Conservation (phyloP, 37 sponge, comb jelly and placozoan genomes). For the Crambe crambe region DNA sequence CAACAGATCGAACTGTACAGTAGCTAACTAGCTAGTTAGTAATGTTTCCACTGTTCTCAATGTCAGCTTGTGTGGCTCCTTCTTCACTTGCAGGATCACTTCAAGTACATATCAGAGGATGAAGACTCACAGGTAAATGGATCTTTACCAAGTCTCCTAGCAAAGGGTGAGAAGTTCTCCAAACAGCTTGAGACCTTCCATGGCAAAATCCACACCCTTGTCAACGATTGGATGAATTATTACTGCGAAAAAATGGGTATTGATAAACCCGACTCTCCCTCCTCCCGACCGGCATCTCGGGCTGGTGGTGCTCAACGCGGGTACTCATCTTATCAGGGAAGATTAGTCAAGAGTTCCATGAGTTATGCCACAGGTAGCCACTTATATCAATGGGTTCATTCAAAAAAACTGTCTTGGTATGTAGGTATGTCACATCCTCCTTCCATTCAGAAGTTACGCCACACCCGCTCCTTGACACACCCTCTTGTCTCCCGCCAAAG, state of each 20-base stretch:
- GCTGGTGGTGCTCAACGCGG: neutral
- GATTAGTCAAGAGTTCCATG: slow-evolving; percentile 6
- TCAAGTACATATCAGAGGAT: neutral
- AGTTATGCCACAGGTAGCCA: slow-evolving; percentile 2
- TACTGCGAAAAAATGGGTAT: slow-evolving; percentile 71
- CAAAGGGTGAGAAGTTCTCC: neutral
- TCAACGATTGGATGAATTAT: slow-evolving; percentile 77
- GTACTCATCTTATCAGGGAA: neutral
- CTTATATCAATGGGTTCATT: neutral
- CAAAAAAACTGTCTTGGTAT: too few species aligned
- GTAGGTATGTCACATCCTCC: too few species aligned
- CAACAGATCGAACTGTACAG: too few species aligned
- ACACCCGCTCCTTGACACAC: slow-evolving; percentile 48
- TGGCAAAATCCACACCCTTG: neutral
- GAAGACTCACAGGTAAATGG: neutral
- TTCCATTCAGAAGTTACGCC: neutral
- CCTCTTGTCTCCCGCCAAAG: slow-evolving; percentile 17
- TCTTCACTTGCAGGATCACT: too few species aligned
- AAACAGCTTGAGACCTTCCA: neutral
- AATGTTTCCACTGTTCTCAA: too few species aligned
- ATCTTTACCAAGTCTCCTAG: neutral
- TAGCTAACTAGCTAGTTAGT: too few species aligned
- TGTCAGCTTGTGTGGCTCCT: too few species aligned
- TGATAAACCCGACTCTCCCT: neutral
- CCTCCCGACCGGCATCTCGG: neutral